A percentile compares a stretch with the other conserved stretches of the same genome.
These are phyloP conservation scores for Drosophila helvetica DNA, from an alignment of 2,888 invertebrate genomes.

Conservation along the genomic window DNA sequence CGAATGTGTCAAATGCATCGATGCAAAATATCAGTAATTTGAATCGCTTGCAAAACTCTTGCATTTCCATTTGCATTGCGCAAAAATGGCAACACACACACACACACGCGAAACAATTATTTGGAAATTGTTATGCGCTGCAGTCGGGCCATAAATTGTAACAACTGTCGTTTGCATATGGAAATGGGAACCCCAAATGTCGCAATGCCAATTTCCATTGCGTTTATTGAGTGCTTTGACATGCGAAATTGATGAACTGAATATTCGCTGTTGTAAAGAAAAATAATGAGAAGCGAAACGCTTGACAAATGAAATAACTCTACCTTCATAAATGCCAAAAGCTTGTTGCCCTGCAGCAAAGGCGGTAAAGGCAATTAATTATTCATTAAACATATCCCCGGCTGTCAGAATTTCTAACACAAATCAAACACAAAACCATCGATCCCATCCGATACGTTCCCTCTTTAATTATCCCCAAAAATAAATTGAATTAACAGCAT, in stretches of 20 bases:
- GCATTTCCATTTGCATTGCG: slow-evolving; percentile 58
- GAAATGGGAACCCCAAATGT: slow-evolving; percentile 39
- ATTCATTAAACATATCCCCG: slow-evolving; percentile 41
- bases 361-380: slow-evolving; percentile 34
- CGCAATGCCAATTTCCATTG: slow-evolving; percentile 59
- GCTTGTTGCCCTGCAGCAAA: neutral
- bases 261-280: slow-evolving; percentile 5
- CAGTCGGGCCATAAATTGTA: slow-evolving; percentile 71
- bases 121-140: slow-evolving; percentile 53
- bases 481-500: slow-evolving; percentile 73
- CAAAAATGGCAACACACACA: slow-evolving; percentile 48
- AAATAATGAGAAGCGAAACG: neutral
- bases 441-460: slow-evolving; percentile 17
- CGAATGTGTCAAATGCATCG: slow-evolving; percentile 72
- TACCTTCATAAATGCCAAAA: neutral
- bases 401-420: slow-evolving; percentile 49
- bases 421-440: slow-evolving; percentile 49
- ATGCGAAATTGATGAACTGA: slow-evolving; percentile 54
- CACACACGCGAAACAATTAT: slow-evolving; percentile 29
- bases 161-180: slow-evolving; percentile 75
- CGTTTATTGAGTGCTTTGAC: slow-evolving; percentile 64
- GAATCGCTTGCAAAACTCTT: slow-evolving; percentile 60
- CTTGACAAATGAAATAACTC: neutral
- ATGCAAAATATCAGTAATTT: slow-evolving; percentile 66
- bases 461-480: slow-evolving; percentile 54